Conservation (phyloP, 2,797 vertebrate species). For the Eidolon dupreanum region DNA sequence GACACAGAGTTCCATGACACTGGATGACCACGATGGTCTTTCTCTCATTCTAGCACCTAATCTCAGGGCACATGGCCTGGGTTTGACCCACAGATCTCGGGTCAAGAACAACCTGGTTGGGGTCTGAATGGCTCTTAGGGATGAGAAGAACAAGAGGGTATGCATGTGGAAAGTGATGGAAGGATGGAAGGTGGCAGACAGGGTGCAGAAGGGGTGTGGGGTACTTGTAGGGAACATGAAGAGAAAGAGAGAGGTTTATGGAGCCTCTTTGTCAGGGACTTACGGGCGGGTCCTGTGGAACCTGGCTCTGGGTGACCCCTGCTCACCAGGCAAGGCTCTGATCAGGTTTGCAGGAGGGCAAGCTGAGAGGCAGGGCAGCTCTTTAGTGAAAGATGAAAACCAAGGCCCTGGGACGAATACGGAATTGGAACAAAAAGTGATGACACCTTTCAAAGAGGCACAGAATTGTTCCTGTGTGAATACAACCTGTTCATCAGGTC, state of each 20-base stretch:
- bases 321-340: background rate
- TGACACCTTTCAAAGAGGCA: background rate
- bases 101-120: background rate
- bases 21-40: background rate
- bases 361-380: background rate
- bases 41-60: background rate
- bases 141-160: background rate
- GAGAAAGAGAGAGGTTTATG: background rate
- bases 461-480: background rate
- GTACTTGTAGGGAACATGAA: background rate
- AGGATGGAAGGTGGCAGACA: rapidly evolving
- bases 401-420: background rate
- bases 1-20: background rate
- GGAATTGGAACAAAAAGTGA: background rate
- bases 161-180: background rate
- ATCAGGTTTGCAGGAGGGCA: background rate
- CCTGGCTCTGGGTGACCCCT: background rate
- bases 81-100: background rate
- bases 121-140: background rate
- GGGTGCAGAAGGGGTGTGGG: too few species aligned
- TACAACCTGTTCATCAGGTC: background rate
- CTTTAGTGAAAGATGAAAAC: background rate
- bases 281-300: background rate
- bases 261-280: background rate
- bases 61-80: background rate